Percentiles rank a stretch among this genome's conserved stretches.
These are phyloP conservation scores for Drosophila macrothrix DNA, from an alignment of 2,888 invertebrate species.

Conservation along the genomic window DNA sequence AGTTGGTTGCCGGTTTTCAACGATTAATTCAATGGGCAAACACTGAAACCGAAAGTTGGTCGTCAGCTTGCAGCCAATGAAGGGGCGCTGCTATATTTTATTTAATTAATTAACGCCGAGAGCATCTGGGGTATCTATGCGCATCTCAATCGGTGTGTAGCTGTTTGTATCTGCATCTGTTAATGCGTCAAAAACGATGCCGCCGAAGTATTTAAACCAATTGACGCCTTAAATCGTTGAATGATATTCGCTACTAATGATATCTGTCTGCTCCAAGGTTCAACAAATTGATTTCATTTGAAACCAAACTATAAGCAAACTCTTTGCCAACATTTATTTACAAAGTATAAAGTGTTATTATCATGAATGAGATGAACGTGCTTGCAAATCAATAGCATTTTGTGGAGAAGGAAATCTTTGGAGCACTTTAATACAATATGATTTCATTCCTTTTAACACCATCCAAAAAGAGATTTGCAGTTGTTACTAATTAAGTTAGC, in stretches of 20 bases:
- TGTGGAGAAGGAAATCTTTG: neutral
- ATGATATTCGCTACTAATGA: slow-evolving; percentile 11
- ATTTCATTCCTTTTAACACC: neutral
- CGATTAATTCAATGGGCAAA: slow-evolving; percentile 38
- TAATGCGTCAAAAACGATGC: slow-evolving; percentile 46
- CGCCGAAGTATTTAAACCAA: slow-evolving; percentile 24
- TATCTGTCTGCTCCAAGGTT: slow-evolving; percentile 40
- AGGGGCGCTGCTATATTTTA: slow-evolving; percentile 13
- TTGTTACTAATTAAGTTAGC: slow-evolving; percentile 4
- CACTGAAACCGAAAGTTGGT: slow-evolving; percentile 55
- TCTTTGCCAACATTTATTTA: slow-evolving; percentile 5
- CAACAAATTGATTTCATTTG: slow-evolving; percentile 7
- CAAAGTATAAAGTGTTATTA: neutral
- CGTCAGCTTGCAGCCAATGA: neutral
- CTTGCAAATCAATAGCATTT: neutral
- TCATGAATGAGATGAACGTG: neutral
- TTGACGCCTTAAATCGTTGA: slow-evolving; percentile 25
- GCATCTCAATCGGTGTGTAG: neutral
- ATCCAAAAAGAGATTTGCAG: slow-evolving; percentile 2
- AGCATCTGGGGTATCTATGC: slow-evolving; percentile 4
- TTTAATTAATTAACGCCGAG: slow-evolving; percentile 46
- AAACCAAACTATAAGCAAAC: slow-evolving; percentile 3
- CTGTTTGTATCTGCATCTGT: slow-evolving; percentile 11
- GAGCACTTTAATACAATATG: neutral
- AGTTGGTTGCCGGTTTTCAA: slow-evolving; percentile 26